Percentiles rank a stretch among this genome's conserved stretches.
Evolutionary conservation across 1,140 invertebrate species (phyloP).

Genomic region (Spodoptera litura): DNA sequence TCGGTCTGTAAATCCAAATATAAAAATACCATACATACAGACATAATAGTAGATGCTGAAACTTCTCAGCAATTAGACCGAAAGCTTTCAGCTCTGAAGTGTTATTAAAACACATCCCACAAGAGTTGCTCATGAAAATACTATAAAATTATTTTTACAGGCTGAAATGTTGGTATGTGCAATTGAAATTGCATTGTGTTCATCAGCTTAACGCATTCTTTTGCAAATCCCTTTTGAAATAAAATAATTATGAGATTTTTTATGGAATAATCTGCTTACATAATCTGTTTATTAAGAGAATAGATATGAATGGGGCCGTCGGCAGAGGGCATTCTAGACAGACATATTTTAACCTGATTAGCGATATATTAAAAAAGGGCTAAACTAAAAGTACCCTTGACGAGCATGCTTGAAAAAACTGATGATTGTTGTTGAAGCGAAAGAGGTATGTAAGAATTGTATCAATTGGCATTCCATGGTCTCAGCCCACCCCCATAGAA

Average conservation of each 20-base stretch:
- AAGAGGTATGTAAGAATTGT: too few relatives aligned
- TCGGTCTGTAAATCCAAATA: neutral
- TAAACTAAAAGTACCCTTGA: too few relatives aligned
- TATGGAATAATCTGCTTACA: too few relatives aligned
- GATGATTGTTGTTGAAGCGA: too few relatives aligned
- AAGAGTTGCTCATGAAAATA: slow-evolving; percentile 29
- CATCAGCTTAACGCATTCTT: slow-evolving; percentile 20
- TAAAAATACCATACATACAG: slow-evolving; percentile 24
- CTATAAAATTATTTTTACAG: slow-evolving; percentile 27
- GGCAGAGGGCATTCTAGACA: too few relatives aligned
- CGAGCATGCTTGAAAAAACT: too few relatives aligned
- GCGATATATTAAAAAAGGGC: too few relatives aligned
- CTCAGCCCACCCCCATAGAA: too few relatives aligned
- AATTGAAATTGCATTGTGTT: slow-evolving; percentile 34
- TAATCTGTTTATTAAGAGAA: neutral
- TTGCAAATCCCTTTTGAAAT: neutral
- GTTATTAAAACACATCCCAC: slow-evolving; percentile 47
- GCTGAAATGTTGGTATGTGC: slow-evolving; percentile 11
- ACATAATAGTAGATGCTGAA: slow-evolving; percentile 5
- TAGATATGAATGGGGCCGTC: too few relatives aligned
- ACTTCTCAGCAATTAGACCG: slow-evolving; percentile 40
- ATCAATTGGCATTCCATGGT: too few relatives aligned
- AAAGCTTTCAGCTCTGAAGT: slow-evolving; percentile 42
- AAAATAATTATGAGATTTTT: too few relatives aligned
- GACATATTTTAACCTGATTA: too few relatives aligned